Evolutionary conservation across 92 coral and sea anemone species (phyloP).

Genomic region (Paramuricea clavata): DNA sequence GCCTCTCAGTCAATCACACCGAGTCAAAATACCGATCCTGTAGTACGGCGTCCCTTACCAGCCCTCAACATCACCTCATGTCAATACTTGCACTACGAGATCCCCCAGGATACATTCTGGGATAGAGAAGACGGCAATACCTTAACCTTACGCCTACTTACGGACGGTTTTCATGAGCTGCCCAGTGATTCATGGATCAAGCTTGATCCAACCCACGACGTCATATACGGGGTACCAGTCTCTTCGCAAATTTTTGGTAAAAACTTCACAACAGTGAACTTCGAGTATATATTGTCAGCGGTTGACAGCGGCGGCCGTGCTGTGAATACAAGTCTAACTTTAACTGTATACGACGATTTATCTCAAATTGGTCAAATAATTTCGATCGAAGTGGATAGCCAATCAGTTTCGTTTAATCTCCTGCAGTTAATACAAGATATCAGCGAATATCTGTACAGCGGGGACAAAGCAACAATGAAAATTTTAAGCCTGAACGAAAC

Average conservation of each 20-base stretch:
- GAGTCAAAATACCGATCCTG: neutral
- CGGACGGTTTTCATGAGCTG: slow-evolving; percentile 52
- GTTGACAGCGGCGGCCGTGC: slow-evolving; percentile 49
- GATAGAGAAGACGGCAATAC: slow-evolving; percentile 58
- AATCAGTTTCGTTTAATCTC: neutral
- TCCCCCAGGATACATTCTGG: slow-evolving; percentile 52
- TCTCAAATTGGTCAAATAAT: neutral
- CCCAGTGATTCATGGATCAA: slow-evolving; percentile 47
- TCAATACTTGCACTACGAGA: slow-evolving; percentile 12
- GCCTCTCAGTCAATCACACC: neutral
- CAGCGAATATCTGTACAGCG: slow-evolving; percentile 25
- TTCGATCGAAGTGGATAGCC: slow-evolving; percentile 16
- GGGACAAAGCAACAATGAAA: slow-evolving; percentile 9
- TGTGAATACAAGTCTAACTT: slow-evolving; percentile 37
- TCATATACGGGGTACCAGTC: slow-evolving; percentile 52
- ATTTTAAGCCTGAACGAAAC: slow-evolving; percentile 3
- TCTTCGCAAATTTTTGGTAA: slow-evolving; percentile 9
- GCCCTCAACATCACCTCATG: slow-evolving; percentile 30
- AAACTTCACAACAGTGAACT: slow-evolving; percentile 18
- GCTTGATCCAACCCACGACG: slow-evolving; percentile 31
- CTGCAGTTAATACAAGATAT: neutral
- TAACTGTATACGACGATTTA: slow-evolving; percentile 24
- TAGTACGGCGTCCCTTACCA: slow-evolving; percentile 14
- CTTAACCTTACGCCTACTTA: slow-evolving; percentile 48
- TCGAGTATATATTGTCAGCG: slow-evolving; percentile 48